These are phyloP conservation scores for Apamea monoglypha DNA, from an alignment of 2,888 invertebrate genomes.

Conservation along the genomic window DNA sequence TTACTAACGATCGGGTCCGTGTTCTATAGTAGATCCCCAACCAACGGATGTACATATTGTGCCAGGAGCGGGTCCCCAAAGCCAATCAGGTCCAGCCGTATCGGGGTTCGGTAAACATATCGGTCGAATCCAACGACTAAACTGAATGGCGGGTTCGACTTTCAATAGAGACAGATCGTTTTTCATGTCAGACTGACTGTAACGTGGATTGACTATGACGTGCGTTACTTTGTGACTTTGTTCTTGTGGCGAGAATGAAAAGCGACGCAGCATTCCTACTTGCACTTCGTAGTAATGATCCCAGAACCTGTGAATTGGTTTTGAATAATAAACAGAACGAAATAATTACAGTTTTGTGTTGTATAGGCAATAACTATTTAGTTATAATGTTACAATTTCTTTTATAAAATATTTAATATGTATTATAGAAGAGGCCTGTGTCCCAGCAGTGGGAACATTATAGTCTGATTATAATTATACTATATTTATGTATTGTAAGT, in stretches of 20 bases:
- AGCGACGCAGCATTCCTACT: slow-evolving; percentile 94
- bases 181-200: slow-evolving; percentile 91
- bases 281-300: slow-evolving; percentile 94
- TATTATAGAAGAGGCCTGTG: too few relatives aligned
- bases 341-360: not conserved
- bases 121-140: slow-evolving; percentile 95
- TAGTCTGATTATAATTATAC: too few relatives aligned
- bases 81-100: slow-evolving; percentile 90
- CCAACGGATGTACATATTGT: slow-evolving; percentile 94
- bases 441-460: too few relatives aligned
- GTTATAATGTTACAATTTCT: too few relatives aligned
- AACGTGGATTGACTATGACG: slow-evolving; percentile 92
- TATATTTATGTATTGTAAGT: too few relatives aligned
- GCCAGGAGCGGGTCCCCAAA: slow-evolving; percentile 92
- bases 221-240: slow-evolving; percentile 92
- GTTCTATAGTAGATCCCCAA: slow-evolving; percentile 95
- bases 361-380: too few relatives aligned
- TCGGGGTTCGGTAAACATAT: slow-evolving; percentile 93
- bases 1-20: slow-evolving; percentile 94
- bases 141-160: slow-evolving; percentile 91
- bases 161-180: slow-evolving; percentile 94
- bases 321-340: not conserved
- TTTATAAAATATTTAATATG: too few relatives aligned
- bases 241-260: slow-evolving; percentile 94
- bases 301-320: slow-evolving; percentile 88